These are phyloP conservation scores for Anser cygnoides DNA, from an alignment of 2,113 vertebrate species.

Conservation along the genomic window DNA sequence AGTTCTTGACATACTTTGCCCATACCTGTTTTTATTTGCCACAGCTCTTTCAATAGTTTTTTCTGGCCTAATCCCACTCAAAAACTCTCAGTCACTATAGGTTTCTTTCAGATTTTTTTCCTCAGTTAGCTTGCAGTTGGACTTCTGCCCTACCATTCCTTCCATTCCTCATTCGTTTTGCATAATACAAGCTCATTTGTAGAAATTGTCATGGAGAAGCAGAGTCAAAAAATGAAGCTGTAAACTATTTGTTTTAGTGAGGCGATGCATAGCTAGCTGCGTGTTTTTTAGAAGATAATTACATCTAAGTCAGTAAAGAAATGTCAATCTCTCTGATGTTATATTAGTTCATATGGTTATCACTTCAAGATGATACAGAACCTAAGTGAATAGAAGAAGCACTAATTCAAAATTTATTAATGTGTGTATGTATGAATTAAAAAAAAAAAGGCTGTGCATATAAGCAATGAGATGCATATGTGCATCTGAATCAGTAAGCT, in stretches of 20 bases:
- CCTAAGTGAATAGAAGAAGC: neutral
- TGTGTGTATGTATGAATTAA: rapidly evolving
- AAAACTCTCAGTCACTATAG: neutral
- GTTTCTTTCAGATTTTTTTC: neutral
- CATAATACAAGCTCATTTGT: neutral
- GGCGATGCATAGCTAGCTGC: neutral
- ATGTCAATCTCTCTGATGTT: neutral
- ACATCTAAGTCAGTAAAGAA: neutral
- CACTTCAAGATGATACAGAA: neutral
- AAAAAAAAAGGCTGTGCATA: neutral
- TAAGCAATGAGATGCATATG: neutral
- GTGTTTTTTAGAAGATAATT: neutral
- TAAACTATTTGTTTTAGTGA: neutral
- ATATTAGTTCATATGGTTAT: neutral
- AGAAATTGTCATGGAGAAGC: neutral
- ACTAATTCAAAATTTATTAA: neutral
- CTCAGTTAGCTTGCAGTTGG: neutral
- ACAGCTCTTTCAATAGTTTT: neutral
- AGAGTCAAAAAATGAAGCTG: neutral
- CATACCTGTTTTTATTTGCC: neutral
- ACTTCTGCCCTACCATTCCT: neutral
- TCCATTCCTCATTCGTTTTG: neutral
- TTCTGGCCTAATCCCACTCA: neutral
- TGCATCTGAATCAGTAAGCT: neutral
- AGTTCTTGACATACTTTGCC: neutral